A percentile compares a stretch with the other conserved stretches of the same genome.
Conservation (phyloP, 2,113 vertebrate species). For the Myrmophylax atrothorax region DNA sequence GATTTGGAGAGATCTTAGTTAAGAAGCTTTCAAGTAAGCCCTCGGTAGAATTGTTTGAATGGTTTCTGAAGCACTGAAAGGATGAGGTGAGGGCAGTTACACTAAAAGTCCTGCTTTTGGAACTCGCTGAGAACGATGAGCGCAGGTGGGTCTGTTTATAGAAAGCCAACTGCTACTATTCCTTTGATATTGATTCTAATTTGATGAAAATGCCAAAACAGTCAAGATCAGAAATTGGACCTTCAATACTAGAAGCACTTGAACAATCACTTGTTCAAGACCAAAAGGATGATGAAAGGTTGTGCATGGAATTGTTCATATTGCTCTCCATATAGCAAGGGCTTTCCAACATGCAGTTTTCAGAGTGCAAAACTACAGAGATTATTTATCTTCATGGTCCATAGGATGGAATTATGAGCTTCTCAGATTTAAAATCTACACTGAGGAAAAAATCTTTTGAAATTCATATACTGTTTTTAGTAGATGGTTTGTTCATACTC, state of each 20-base stretch:
- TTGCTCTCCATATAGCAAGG: background rate
- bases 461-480: background rate
- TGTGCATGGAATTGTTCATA: background rate
- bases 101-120: background rate
- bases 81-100: background rate
- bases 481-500: background rate
- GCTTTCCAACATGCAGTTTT: background rate
- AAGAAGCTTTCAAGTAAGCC: background rate
- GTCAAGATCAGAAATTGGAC: background rate
- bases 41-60: background rate
- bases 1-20: background rate
- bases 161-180: background rate
- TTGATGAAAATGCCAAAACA: background rate
- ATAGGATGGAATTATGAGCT: background rate
- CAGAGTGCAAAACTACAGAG: background rate
- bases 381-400: background rate
- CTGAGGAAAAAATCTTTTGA: background rate
- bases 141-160: background rate
- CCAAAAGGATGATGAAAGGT: background rate
- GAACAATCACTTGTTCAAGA: background rate
- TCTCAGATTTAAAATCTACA: background rate
- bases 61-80: background rate
- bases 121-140: background rate
- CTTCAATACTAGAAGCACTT: background rate
- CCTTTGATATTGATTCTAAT: conserved; percentile 6